Evolutionary conservation across 2,113 vertebrate genomes (phyloP).

Genomic region (Bungarus multicinctus): DNA sequence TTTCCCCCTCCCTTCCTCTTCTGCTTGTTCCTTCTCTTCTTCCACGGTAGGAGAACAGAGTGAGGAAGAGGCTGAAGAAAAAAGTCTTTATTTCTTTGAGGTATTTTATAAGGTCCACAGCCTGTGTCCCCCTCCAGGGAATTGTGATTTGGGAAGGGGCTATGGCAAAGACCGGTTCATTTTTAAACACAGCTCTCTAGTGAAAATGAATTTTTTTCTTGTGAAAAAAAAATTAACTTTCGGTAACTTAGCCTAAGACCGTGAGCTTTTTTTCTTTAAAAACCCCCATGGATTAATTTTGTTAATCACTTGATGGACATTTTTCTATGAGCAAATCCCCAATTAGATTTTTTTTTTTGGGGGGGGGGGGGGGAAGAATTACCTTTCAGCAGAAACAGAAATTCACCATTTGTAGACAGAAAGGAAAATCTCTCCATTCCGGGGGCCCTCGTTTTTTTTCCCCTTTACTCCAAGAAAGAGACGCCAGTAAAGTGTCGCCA

Average conservation of each 20-base stretch:
- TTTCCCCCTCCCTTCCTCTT: not conserved
- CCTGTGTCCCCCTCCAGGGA: not conserved
- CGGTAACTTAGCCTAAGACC: not conserved
- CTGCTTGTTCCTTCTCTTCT: not conserved
- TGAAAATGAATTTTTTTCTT: rapidly evolving
- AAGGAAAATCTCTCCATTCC: not conserved
- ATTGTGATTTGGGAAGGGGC: not conserved
- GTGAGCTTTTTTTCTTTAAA: not conserved
- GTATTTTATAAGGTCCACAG: not conserved
- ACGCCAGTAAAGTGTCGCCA: not conserved
- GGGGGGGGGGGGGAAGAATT: not conserved
- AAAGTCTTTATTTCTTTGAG: not conserved
- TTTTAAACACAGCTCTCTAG: not conserved
- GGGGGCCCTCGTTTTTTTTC: not conserved
- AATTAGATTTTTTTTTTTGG: not conserved
- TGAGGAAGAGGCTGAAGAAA: not conserved
- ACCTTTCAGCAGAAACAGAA: no score
- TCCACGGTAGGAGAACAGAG: not conserved
- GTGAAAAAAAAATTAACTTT: not conserved
- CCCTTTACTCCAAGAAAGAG: not conserved
- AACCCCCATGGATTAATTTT: not conserved
- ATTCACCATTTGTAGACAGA: not conserved
- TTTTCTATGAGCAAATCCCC: not conserved
- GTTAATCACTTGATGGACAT: not conserved
- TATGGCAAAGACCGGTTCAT: not conserved